Evolutionary conservation across 2,113 vertebrate species (phyloP).

Genomic region (Numenius arquata): DNA sequence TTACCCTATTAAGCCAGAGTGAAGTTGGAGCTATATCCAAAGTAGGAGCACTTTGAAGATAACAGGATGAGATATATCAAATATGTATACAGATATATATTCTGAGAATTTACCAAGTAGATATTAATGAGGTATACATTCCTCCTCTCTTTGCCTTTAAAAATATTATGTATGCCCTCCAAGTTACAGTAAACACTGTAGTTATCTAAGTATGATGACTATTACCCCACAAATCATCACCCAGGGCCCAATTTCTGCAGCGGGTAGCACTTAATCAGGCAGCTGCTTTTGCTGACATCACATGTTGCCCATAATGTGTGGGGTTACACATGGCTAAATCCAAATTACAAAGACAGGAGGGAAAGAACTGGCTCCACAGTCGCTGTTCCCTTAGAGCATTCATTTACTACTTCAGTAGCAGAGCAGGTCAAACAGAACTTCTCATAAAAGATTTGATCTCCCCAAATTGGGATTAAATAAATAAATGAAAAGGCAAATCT

Average conservation of each 20-base stretch:
- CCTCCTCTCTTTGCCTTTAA: background rate
- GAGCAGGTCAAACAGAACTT: background rate
- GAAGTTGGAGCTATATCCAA: background rate
- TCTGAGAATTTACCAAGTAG: background rate
- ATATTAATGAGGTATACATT: background rate
- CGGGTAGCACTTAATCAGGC: background rate
- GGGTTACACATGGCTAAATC: conserved; percentile 1
- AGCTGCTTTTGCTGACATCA: conserved; percentile 47
- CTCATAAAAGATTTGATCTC: background rate
- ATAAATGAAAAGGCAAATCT: background rate
- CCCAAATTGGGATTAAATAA: background rate
- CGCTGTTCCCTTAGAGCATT: conserved; percentile 9
- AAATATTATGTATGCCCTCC: background rate
- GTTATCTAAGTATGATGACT: background rate
- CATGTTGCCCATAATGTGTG: background rate
- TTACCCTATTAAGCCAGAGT: background rate
- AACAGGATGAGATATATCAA: background rate
- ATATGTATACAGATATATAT: background rate
- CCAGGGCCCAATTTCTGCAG: background rate
- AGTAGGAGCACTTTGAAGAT: background rate
- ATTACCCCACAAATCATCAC: background rate
- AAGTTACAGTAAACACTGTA: background rate
- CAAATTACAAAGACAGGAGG: conserved; percentile 48
- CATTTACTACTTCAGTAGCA: conserved; percentile 40
- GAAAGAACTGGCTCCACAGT: conserved; percentile 18